phyloP scores from a whole-genome alignment of 2,797 vertebrate genomes.

The Liasis olivaceus region DNA sequence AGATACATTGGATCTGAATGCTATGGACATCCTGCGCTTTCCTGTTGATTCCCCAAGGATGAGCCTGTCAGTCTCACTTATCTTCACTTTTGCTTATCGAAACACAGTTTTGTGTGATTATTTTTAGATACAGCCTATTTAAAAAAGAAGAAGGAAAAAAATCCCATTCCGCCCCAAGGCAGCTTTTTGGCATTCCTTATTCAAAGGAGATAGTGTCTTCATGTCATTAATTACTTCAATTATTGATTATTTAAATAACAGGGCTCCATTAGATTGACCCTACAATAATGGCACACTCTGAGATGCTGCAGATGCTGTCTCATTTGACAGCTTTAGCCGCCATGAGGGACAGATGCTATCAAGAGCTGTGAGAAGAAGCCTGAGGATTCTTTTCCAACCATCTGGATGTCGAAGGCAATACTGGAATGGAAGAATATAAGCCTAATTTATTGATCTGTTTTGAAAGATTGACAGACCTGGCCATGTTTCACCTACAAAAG shows the following conservation, averaged over 20 bases:
- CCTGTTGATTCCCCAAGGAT: background rate
- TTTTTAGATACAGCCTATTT: background rate
- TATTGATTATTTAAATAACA: slow-evolving; percentile 44
- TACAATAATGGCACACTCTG: background rate
- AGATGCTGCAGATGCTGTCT: slow-evolving; percentile 8
- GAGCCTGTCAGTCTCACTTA: background rate
- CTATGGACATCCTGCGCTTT: background rate
- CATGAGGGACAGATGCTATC: background rate
- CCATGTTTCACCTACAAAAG: background rate
- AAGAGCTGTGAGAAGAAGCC: slow-evolving; percentile 21
- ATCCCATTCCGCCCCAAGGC: background rate
- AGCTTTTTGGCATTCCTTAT: background rate
- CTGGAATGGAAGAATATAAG: slow-evolving; percentile 11
- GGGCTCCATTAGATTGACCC: background rate
- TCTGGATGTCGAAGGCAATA: slow-evolving; percentile 20
- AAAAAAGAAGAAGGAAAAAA: background rate
- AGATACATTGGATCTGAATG: background rate
- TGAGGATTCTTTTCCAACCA: slow-evolving; percentile 31
- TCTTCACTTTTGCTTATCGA: background rate
- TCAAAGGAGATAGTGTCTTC: background rate
- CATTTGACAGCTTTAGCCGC: background rate
- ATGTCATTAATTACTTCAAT: slow-evolving; percentile 3
- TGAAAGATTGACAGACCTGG: background rate
- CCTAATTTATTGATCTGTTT: slow-evolving; percentile 30
- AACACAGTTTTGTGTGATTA: background rate